phyloP scores from a whole-genome alignment of 2,888 invertebrate genomes.

The Mythimna impura region DNA sequence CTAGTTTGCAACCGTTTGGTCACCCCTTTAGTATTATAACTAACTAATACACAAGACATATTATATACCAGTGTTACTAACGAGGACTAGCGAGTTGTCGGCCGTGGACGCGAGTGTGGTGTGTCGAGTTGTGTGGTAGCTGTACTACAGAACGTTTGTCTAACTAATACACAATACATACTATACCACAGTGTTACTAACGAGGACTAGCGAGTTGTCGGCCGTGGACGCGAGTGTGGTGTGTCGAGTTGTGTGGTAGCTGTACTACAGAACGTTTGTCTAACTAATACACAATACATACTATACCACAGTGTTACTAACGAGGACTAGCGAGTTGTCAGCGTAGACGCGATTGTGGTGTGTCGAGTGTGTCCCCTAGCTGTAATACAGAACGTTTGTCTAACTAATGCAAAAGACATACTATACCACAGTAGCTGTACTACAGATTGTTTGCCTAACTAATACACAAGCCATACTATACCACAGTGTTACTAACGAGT shows the following conservation, averaged over 20 bases:
- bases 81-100: background rate
- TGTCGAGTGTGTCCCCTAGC: background rate
- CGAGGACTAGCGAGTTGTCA: slow-evolving; percentile 55
- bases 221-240: background rate
- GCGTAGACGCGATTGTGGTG: background rate
- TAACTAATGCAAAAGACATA: background rate
- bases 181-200: background rate
- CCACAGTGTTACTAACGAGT: too few species aligned
- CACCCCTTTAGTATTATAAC: too few species aligned
- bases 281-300: background rate
- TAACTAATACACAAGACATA: too few species aligned
- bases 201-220: background rate
- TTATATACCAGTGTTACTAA: background rate
- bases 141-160: background rate
- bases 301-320: slow-evolving; percentile 60
- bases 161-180: background rate
- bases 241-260: background rate
- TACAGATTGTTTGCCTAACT: background rate
- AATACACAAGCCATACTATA: too few species aligned
- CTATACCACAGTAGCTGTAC: background rate
- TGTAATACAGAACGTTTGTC: background rate
- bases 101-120: background rate
- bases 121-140: background rate
- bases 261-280: background rate
- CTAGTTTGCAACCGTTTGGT: too few species aligned